Base-by-base conservation (phyloP, 1,140 invertebrate genomes). In the Hirudo medicinalis region DNA sequence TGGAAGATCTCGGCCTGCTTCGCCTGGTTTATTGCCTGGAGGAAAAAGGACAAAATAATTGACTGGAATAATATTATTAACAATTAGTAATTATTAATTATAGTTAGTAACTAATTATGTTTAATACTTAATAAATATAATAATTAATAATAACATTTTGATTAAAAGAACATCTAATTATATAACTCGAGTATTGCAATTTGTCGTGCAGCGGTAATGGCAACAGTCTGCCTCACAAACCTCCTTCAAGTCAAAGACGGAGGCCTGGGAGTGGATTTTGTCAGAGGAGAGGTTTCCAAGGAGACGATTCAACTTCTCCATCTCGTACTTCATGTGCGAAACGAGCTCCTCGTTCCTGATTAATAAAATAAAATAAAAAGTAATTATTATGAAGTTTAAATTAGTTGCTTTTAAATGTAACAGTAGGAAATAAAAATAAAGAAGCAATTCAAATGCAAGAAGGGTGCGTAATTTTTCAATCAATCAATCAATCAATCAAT, bases 321-420 rank as follows among this genome's bases (percentile, higher is more conserved):
- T 54, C 67, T 74, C 69, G 32, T 72, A 54, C 54, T 74, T 74
- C 54, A 72, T 22, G 57, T 66, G 70, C 22, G 70, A 55, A 22
- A 36, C 67, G 27, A 74, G 63, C 49, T 74, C 73, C 32, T 74
- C 73, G 53, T 72, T 72, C 49, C 73, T 74, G 63, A 9, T 32
- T 43, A 6, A 72, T 5, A n/a, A 25, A 29, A 67, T 67, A 25
- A 36, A 36, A 36, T 32, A 32, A n/a, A n/a, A n/a, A n/a, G n/a
- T n/a, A n/a, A n/a, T n/a, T n/a, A n/a, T n/a, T n/a, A n/a, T n/a
- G n/a, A n/a, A n/a, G n/a, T n/a, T n/a, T n/a, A n/a, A n/a, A n/a
- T n/a, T n/a, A n/a, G n/a, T n/a, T n/a, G n/a, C 19, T n/a, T 67
- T 5, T 19, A 32, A 27, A 67, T 32, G 19, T n/a, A n/a, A 32